phyloP scores from a whole-genome alignment of 2,797 vertebrate species.

The Platalea minor region DNA sequence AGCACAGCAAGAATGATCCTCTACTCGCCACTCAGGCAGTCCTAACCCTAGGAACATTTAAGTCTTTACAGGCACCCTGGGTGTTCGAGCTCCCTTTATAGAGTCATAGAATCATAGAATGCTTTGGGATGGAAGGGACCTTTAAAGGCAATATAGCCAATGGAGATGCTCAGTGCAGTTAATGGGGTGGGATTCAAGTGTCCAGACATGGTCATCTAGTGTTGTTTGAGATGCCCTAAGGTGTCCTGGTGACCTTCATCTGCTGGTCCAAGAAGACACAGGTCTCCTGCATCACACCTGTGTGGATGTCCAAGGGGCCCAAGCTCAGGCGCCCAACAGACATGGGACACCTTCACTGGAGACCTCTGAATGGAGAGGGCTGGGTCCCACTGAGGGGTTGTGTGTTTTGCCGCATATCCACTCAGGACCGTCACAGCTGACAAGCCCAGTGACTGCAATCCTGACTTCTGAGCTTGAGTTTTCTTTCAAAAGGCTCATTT shows the following conservation, averaged over 20 bases:
- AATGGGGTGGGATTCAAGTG: too few species aligned
- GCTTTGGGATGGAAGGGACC: too few species aligned
- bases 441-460: neutral
- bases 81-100: too few species aligned
- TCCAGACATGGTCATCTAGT: too few species aligned
- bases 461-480: neutral
- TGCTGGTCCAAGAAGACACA: neutral
- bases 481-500: neutral
- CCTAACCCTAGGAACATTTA: too few species aligned
- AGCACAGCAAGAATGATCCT: neutral
- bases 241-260: too few species aligned
- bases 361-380: neutral
- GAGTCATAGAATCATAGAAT: too few species aligned
- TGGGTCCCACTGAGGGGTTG: neutral
- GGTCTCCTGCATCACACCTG: neutral
- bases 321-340: neutral
- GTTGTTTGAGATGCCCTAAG: too few species aligned
- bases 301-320: neutral
- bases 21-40: neutral
- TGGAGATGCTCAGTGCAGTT: too few species aligned
- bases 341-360: neutral
- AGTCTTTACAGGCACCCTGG: too few species aligned
- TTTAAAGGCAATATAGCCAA: too few species aligned
- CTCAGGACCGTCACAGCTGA: accelerated
- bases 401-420: neutral